Evolutionary conservation across 30 jellyfish, hydroid and myxozoan species (phyloP), one percentile per base, ranked within the genome.

Genomic region (Aurelia coerulea): DNA sequence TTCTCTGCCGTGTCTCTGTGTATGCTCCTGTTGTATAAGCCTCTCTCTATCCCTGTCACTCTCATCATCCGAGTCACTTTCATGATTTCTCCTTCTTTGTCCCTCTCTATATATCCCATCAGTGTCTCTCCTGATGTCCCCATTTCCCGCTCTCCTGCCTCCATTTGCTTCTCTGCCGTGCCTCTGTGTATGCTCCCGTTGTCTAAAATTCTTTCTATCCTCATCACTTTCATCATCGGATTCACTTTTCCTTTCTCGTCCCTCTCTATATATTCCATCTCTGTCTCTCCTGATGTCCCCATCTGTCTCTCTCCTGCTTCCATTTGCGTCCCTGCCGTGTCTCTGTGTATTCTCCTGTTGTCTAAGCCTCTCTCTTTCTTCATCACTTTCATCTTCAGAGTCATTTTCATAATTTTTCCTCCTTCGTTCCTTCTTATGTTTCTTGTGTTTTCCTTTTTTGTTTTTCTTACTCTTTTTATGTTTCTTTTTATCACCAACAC

Each of bases 401-500:
- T 85, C 78, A 41, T 75, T 66, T 29, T 35, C 83, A 56, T 19
- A 65, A 39, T 51, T 11, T 58, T 67, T 68, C 17, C 80, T 51
- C 37, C 35, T 70, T 84, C 74, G 56, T 70, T 80, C 50, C 9
- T 64, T 65, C 59, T 75, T 82, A 39, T 88, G 71, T 54, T 83
- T 70, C 88, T 83, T 90, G 53, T 83, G 85, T 63, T 90, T 90
- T 41, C 70, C 62, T 14, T 80, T 42, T 50, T 87, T 87, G 17
- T 77, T 73, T 60, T 90, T 83, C 39, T 68, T 67, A 54, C 79
- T 68, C 78, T 77, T 79, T 18, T 60, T 75, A 66, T 76, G 89
- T 53, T 88, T 70, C 67, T 75, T 86, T 14, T 74, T 74, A 29
- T 76, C 94, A 42, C 76, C 58, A n/a, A 87, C 96, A 59, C 90